phyloP scores from a whole-genome alignment of 2,113 vertebrate species.

The Indicator indicator region DNA sequence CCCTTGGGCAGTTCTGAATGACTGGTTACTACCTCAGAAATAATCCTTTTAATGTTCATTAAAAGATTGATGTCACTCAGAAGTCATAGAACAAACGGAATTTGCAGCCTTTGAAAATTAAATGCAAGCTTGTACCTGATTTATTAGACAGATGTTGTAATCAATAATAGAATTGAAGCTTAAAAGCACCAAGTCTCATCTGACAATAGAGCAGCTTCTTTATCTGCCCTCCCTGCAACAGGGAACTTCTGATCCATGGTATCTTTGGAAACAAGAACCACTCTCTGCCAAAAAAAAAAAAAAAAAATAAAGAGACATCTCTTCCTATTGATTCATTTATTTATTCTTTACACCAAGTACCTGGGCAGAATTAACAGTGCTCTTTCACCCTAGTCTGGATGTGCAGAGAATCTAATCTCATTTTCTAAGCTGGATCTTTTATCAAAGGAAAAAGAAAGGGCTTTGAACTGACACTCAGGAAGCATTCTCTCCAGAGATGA shows the following conservation, averaged over 20 bases:
- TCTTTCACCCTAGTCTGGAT: not conserved
- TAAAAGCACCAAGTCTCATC: slow-evolving; percentile 24
- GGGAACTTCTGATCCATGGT: not conserved
- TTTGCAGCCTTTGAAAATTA: slow-evolving; percentile 51
- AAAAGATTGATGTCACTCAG: slow-evolving; percentile 39
- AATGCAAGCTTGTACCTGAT: slow-evolving; percentile 45
- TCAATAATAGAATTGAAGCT: slow-evolving; percentile 56
- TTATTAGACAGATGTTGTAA: slow-evolving; percentile 40
- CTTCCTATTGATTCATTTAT: not conserved
- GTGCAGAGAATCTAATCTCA: not conserved
- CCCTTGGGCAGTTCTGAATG: slow-evolving; percentile 24
- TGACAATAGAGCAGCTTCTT: not conserved
- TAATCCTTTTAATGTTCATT: slow-evolving; percentile 45
- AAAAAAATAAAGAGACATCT: not conserved
- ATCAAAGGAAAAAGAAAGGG: not conserved
- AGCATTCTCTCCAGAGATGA: not conserved
- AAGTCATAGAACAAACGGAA: slow-evolving; percentile 41
- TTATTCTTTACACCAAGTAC: not conserved
- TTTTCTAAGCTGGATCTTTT: not conserved
- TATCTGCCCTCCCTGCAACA: not conserved
- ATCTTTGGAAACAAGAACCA: not conserved
- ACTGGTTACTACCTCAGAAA: slow-evolving; percentile 26
- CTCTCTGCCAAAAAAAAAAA: not conserved
- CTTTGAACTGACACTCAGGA: not conserved
- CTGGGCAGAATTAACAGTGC: not conserved